Conservation (phyloP, 2,797 vertebrate species). For the Carapus acus region DNA sequence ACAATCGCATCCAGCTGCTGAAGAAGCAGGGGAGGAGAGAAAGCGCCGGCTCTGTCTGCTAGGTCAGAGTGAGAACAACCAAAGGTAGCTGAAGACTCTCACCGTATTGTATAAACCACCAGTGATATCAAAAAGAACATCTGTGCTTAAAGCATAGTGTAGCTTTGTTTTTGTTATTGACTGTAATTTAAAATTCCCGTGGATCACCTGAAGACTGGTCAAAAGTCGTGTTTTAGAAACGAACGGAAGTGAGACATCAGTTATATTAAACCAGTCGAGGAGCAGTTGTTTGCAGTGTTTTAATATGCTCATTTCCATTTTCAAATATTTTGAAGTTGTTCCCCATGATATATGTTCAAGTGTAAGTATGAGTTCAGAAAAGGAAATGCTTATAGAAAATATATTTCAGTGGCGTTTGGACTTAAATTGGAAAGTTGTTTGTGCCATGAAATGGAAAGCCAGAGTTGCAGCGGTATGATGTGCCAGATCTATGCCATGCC, state of each 20-base stretch:
- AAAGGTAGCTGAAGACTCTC: conserved; percentile 7
- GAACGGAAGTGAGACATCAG: conserved; percentile 38
- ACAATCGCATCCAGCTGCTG: conserved; percentile 80
- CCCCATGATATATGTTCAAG: conserved; percentile 33
- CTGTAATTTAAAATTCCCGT: not conserved
- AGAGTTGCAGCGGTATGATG: not conserved
- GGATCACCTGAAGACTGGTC: conserved; percentile 22
- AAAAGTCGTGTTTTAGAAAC: conserved; percentile 22
- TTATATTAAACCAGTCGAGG: conserved; percentile 14
- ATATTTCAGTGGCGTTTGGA: conserved; percentile 29
- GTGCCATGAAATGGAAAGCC: not conserved
- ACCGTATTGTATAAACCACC: conserved; percentile 51
- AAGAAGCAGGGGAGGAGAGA: conserved; percentile 75
- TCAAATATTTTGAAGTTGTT: conserved; percentile 26
- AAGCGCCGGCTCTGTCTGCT: conserved; percentile 56
- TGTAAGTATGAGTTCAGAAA: conserved; percentile 37
- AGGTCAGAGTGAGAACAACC: conserved; percentile 27
- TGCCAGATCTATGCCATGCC: not conserved
- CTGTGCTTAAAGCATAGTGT: conserved; percentile 24
- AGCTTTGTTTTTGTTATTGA: conserved; percentile 9
- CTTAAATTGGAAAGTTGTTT: conserved; percentile 18
- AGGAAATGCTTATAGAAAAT: conserved; percentile 24
- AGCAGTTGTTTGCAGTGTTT: conserved; percentile 26
- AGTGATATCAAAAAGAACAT: conserved; percentile 35
- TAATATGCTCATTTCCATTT: conserved; percentile 17